phyloP scores from a whole-genome alignment of 37 sponge, comb jelly and placozoan genomes.

The Oscarella lobularis region DNA sequence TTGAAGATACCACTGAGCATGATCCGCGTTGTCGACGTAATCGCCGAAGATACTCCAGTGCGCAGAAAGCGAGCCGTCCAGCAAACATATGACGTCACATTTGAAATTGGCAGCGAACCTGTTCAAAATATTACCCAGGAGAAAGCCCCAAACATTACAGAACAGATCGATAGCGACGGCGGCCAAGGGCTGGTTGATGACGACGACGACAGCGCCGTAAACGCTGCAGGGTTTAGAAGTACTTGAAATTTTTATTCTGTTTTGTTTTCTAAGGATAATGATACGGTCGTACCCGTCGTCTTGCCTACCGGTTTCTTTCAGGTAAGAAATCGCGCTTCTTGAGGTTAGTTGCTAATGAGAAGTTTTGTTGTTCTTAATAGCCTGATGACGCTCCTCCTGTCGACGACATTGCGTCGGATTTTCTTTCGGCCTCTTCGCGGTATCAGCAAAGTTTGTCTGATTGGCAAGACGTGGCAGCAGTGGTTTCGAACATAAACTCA shows the following conservation, averaged over 20 bases:
- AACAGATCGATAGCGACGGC: slow-evolving; percentile 7
- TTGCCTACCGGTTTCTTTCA: slow-evolving; percentile 12
- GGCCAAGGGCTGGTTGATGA: slow-evolving; percentile 2
- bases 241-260: neutral
- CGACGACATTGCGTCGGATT: neutral
- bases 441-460: no score
- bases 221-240: slow-evolving; percentile 4
- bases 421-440: neutral
- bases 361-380: slow-evolving; percentile 7
- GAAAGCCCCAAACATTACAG: slow-evolving; percentile 14
- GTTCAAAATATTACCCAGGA: slow-evolving; percentile 13
- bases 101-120: slow-evolving; percentile 56
- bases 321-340: slow-evolving; percentile 14
- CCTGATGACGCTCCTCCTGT: neutral
- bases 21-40: slow-evolving; percentile 57
- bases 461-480: neutral
- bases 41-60: slow-evolving; percentile 27
- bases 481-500: neutral
- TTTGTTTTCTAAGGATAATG: neutral
- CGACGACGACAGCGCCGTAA: neutral
- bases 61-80: neutral
- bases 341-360: no score
- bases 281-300: slow-evolving; percentile 2
- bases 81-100: slow-evolving; percentile 8
- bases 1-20: slow-evolving; percentile 35